A percentile compares a stretch with the other conserved stretches of the same genome.
phyloP scores from a whole-genome alignment of 2,888 invertebrate genomes.

The Synergus japonicus region DNA sequence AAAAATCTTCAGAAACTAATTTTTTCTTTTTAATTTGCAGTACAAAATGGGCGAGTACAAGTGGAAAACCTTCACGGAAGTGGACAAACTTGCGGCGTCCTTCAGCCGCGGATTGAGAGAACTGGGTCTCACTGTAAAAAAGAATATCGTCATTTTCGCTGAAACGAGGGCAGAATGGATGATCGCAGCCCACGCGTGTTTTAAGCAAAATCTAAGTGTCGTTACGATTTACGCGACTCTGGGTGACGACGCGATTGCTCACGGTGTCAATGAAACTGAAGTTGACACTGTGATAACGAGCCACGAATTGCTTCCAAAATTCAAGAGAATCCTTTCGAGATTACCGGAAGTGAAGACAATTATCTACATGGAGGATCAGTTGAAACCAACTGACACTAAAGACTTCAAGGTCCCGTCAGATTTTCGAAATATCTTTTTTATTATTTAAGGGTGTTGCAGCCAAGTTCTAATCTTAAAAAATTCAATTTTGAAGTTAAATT shows the following conservation, averaged over 20 bases:
- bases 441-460: not conserved
- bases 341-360: slow-evolving; percentile 88
- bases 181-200: slow-evolving; percentile 96
- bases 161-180: slow-evolving; percentile 99
- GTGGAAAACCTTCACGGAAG: slow-evolving; percentile 91
- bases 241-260: slow-evolving; percentile 97
- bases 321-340: slow-evolving; percentile 86
- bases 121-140: slow-evolving; percentile 85
- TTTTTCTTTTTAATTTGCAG: slow-evolving; percentile 76
- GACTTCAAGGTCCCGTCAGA: slow-evolving; percentile 81
- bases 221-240: slow-evolving; percentile 98
- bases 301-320: slow-evolving; percentile 94
- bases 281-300: slow-evolving; percentile 95
- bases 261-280: slow-evolving; percentile 98
- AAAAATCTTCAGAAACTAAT: not conserved
- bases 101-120: slow-evolving; percentile 92
- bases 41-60: slow-evolving; percentile 95
- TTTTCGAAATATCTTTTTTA: not conserved
- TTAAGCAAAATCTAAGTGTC: slow-evolving; percentile 91
- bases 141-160: slow-evolving; percentile 95
- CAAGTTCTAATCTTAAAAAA: no score
- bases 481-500: not conserved
- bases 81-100: slow-evolving; percentile 85
- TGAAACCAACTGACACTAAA: slow-evolving; percentile 83
- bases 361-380: slow-evolving; percentile 93